A percentile compares a stretch with the other conserved stretches of the same genome.
These are phyloP conservation scores for Caloenas nicobarica DNA, from an alignment of 2,113 vertebrate species.

Conservation along the genomic window DNA sequence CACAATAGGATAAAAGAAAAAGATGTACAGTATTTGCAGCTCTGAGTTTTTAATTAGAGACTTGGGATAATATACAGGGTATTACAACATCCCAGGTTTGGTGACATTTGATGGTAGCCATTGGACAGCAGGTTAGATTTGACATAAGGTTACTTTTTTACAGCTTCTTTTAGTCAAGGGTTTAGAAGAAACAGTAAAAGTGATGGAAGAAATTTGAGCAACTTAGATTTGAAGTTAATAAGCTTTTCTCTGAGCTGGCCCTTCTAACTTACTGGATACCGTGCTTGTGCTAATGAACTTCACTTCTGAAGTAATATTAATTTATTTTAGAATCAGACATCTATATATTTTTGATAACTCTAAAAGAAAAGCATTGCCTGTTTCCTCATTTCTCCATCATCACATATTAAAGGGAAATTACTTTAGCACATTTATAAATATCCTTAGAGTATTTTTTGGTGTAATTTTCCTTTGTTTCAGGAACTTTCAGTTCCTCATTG, in stretches of 20 bases:
- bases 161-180: not conserved
- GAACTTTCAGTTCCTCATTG: not conserved
- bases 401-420: not conserved
- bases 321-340: not conserved
- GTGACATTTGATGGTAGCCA: fast-evolving
- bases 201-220: not conserved
- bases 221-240: not conserved
- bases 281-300: not conserved
- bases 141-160: not conserved
- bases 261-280: not conserved
- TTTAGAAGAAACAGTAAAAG: not conserved
- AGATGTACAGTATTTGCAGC: not conserved
- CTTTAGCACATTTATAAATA: not conserved
- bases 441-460: not conserved
- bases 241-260: not conserved
- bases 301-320: not conserved
- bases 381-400: not conserved
- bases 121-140: not conserved
- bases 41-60: not conserved
- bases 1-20: not conserved
- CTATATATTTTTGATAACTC: not conserved
- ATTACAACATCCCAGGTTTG: not conserved
- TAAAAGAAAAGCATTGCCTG: not conserved
- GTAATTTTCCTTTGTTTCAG: not conserved
- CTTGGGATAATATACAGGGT: not conserved